Evolutionary conservation across 2,888 invertebrate species (phyloP), one percentile per base, ranked within the genome.

Genomic region (Acleris sparsana): DNA sequence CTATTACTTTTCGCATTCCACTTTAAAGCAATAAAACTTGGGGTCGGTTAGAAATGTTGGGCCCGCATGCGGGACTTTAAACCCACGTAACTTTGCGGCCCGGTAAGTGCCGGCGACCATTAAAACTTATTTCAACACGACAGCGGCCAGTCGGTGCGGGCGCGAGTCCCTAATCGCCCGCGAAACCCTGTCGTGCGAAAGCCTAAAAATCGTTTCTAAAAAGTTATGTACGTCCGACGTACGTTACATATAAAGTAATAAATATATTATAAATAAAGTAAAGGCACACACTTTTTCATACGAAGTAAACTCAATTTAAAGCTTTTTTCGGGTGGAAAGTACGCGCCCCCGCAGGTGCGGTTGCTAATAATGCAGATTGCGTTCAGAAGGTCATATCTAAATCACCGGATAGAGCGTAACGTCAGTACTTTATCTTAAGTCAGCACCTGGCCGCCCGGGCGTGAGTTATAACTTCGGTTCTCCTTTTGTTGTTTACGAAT

Each of bases 321-420:
- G 60, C 53, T 43, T 51, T 18, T 53, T 63, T 13, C 13, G 33
- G 43, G n/a, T 29, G 48, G 44, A 61, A 55, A 55, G 70, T 57
- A 67, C 66, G 69, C 70, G 70, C 72, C 71, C 71, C 72, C 75
- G 67, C 72, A 70, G 69, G 70, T 77, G 76, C 75, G 78, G 82
- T 85, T 84, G 83, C 84, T 87, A 88, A 62, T 66, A 66, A 88
- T 86, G 87, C 86, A 87, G 87, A 88, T 88, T 88, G 86, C 84
- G 87, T 87, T 85, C 83, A 83, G 81, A 84, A 86, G 88, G 88
- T 87, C 89, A 86, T 87, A 85, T 88, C 89, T 90, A 90, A 91
- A 91, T 90, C 90, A 88, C 85, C 77, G 88, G 78, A 82, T 85
- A 83, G 83, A 83, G 82, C 81, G 85, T 83, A 85, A 84, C 86